These are phyloP conservation scores for Andrena praecox DNA, from an alignment of 2,888 invertebrate species.

Conservation along the genomic window DNA sequence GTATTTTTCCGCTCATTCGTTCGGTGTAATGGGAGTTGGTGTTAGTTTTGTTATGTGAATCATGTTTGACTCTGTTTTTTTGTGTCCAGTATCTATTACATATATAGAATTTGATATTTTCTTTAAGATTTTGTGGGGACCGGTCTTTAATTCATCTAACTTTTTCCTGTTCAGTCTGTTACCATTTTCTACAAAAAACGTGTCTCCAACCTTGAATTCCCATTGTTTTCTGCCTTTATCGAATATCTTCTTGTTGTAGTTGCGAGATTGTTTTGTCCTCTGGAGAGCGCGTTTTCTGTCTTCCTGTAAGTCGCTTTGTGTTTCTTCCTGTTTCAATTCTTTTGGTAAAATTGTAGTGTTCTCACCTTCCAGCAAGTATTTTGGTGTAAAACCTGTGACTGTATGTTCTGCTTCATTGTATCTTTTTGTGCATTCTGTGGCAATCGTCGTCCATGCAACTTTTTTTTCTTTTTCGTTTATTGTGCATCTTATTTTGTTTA, in stretches of 20 bases:
- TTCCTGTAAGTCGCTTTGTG: not conserved
- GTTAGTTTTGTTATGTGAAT: slow-evolving; percentile 34
- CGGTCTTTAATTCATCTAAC: slow-evolving; percentile 17
- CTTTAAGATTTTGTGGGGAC: slow-evolving; percentile 20
- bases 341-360: slow-evolving; percentile 7
- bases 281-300: not conserved
- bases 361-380: slow-evolving; percentile 6
- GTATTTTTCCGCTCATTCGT: not conserved
- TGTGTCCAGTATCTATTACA: slow-evolving; percentile 32
- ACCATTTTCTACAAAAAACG: not conserved
- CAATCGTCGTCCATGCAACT: slow-evolving; percentile 8
- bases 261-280: slow-evolving; percentile 6
- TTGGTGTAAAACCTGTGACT: slow-evolving; percentile 1
- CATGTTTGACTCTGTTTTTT: slow-evolving; percentile 31
- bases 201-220: slow-evolving; percentile 2
- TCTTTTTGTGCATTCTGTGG: slow-evolving; percentile 3
- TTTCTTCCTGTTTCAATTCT: slow-evolving; percentile 5
- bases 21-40: slow-evolving; percentile 6
- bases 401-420: slow-evolving; percentile 13
- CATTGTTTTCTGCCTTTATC: not conserved
- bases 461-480: not conserved
- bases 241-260: slow-evolving; percentile 7
- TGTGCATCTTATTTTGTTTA: slow-evolving; percentile 12
- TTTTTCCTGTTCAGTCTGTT: not conserved
- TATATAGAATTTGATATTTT: slow-evolving; percentile 36